phyloP scores from a whole-genome alignment of 1,140 invertebrate genomes.

The Samia ricini region DNA sequence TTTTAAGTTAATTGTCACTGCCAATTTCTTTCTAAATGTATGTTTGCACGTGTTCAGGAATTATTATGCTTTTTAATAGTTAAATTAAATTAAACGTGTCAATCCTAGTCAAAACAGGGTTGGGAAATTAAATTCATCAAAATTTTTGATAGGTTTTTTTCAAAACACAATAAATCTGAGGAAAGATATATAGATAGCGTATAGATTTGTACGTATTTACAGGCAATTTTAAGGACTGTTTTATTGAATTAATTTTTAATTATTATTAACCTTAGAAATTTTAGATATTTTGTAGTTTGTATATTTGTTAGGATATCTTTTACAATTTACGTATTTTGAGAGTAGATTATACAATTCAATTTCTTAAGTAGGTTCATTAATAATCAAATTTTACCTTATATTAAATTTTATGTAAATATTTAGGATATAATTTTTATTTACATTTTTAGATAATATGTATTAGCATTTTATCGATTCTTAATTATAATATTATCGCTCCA shows the following conservation, averaged over 20 bases:
- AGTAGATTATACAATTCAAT: neutral
- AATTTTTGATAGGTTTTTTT: neutral
- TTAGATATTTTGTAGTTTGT: neutral
- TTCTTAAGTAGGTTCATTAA: neutral
- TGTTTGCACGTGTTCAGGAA: constrained; percentile 25
- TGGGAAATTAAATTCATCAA: constrained; percentile 40
- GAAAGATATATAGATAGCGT: no score
- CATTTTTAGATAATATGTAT: neutral
- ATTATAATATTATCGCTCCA: constrained; percentile 18
- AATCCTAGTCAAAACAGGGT: constrained; percentile 75
- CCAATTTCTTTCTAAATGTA: constrained; percentile 46
- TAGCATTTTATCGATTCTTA: constrained; percentile 12
- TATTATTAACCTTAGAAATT: neutral
- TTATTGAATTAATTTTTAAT: neutral
- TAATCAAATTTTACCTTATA: constrained; percentile 6
- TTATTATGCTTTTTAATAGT: constrained; percentile 22
- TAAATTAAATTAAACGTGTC: constrained; percentile 44
- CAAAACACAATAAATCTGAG: neutral
- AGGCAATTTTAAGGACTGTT: neutral
- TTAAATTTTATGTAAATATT: constrained; percentile 43
- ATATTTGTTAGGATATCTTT: neutral
- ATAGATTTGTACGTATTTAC: neutral
- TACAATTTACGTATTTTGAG: neutral
- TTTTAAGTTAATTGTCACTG: constrained; percentile 52
- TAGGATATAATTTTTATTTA: constrained; percentile 18